phyloP scores from a whole-genome alignment of 92 coral and sea anemone species.

The Heliopora coerulea region DNA sequence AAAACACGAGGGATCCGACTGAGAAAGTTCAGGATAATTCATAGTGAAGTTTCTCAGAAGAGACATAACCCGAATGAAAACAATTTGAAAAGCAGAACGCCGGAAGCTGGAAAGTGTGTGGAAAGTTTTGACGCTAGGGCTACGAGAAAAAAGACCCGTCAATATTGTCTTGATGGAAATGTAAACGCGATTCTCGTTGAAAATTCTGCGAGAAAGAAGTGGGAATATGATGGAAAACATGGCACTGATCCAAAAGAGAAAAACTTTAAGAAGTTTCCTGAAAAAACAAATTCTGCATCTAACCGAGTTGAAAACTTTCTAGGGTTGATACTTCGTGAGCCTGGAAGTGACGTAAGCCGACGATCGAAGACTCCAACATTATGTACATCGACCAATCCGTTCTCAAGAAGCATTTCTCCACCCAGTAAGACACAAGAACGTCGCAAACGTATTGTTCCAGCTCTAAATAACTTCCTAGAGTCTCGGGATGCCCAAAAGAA shows the following conservation, averaged over 20 bases:
- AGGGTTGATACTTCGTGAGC: neutral
- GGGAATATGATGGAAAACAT: neutral
- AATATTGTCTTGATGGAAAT: neutral
- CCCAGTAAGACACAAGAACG: neutral
- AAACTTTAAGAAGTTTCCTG: neutral
- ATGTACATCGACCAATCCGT: neutral
- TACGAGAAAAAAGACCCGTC: neutral
- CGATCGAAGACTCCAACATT: neutral
- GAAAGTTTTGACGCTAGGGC: neutral
- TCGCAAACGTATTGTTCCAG: too few relatives aligned
- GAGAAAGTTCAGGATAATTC: slow-evolving; percentile 15
- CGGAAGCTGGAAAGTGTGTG: neutral
- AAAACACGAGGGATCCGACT: slow-evolving; percentile 1
- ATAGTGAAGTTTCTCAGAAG: neutral
- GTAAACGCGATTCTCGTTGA: neutral
- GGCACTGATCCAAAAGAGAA: neutral
- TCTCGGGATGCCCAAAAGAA: neutral
- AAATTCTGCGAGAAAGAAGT: neutral
- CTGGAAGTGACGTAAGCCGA: neutral
- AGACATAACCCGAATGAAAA: neutral
- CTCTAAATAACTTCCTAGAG: too few relatives aligned
- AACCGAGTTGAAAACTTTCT: neutral
- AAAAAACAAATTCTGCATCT: neutral
- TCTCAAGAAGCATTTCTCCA: neutral
- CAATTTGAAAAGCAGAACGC: neutral